A percentile compares a stretch with the other conserved stretches of the same genome.
These are phyloP conservation scores for Mercenaria mercenaria DNA, from an alignment of 1,140 invertebrate species.

Conservation along the genomic window DNA sequence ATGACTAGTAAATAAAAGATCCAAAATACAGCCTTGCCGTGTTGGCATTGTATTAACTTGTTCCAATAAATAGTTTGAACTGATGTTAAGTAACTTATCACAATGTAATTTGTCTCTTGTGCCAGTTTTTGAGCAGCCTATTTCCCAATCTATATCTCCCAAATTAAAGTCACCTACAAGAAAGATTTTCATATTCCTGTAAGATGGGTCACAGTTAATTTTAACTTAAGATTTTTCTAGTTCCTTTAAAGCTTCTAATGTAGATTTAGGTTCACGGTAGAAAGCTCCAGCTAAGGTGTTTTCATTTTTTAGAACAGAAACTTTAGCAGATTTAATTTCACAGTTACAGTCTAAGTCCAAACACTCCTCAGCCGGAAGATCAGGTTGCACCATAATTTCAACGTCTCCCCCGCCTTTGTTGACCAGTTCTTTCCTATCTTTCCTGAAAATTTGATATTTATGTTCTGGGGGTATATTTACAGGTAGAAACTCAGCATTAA, in stretches of 20 bases:
- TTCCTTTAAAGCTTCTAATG: not conserved
- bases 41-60: not conserved
- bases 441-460: not conserved
- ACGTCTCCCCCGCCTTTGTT: too few relatives aligned
- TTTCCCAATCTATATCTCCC: constrained; percentile 33
- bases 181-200: too few relatives aligned
- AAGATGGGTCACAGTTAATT: not conserved
- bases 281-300: not conserved
- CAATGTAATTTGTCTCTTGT: not conserved
- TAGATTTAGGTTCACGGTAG: constrained; percentile 16
- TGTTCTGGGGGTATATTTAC: too few relatives aligned
- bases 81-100: not conserved
- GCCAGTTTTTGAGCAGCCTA: not conserved
- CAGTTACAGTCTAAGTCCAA: not conserved
- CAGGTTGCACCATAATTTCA: constrained; percentile 20
- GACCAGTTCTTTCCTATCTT: too few relatives aligned
- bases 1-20: constrained; percentile 15
- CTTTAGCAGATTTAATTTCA: constrained; percentile 34
- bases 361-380: not conserved
- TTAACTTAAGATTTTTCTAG: not conserved
- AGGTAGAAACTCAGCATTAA: too few relatives aligned
- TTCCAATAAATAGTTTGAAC: not conserved
- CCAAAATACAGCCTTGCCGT: not conserved
- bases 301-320: not conserved
- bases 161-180: constrained; percentile 44